Percentiles rank a stretch among this genome's conserved stretches.
These are phyloP conservation scores for Dendrolimus punctatus DNA, from an alignment of 1,140 invertebrate genomes.

Conservation along the genomic window DNA sequence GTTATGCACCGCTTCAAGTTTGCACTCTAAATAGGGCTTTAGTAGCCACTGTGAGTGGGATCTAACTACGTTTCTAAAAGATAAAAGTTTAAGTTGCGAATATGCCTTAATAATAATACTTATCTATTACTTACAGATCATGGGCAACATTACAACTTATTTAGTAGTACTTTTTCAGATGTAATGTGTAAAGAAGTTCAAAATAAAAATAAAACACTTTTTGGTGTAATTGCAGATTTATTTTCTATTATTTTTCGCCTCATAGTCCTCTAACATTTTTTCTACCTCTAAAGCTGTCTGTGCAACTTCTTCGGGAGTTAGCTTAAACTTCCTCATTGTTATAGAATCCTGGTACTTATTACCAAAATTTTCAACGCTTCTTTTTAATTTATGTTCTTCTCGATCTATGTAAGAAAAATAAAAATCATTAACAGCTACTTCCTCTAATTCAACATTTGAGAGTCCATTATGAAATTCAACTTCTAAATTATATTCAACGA, in stretches of 20 bases:
- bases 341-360: too few species aligned
- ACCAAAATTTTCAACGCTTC: neutral
- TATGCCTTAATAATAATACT: too few species aligned
- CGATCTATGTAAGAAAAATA: too few species aligned
- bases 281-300: conserved; percentile 23
- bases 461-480: too few species aligned
- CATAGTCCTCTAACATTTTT: conserved; percentile 14
- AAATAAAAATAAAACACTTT: too few species aligned
- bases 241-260: too few species aligned
- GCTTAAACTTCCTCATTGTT: too few species aligned
- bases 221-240: too few species aligned
- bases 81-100: neutral
- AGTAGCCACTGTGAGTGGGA: conserved; percentile 15
- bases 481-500: too few species aligned
- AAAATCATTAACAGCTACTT: too few species aligned
- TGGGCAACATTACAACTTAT: conserved; percentile 13
- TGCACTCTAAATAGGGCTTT: conserved; percentile 14
- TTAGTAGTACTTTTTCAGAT: conserved; percentile 15
- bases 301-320: conserved; percentile 23
- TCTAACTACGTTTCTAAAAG: neutral
- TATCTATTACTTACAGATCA: conserved; percentile 10
- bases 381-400: neutral
- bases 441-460: too few species aligned
- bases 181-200: conserved; percentile 1
- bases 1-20: conserved; percentile 15